phyloP scores from a whole-genome alignment of 2,113 vertebrate genomes.

The Trematocara variabile region DNA sequence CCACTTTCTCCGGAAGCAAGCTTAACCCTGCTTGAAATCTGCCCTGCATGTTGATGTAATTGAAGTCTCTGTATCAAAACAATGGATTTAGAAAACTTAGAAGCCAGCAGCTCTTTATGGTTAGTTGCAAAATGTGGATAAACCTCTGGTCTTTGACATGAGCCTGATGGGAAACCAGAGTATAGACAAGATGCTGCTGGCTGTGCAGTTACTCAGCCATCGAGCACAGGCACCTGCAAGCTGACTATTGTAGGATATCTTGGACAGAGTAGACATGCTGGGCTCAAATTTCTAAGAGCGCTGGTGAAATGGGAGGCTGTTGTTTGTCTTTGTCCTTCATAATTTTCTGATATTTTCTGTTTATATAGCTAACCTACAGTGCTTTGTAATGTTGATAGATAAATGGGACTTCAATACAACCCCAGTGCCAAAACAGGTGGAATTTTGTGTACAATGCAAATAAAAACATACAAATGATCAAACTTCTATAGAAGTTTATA shows the following conservation, averaged over 20 bases:
- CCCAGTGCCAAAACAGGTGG: rapidly evolving
- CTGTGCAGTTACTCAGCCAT: neutral
- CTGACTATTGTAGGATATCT: neutral
- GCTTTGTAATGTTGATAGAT: neutral
- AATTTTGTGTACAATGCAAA: neutral
- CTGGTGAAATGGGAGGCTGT: neutral
- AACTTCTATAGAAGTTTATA: neutral
- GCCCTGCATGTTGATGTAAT: neutral
- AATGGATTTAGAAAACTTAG: neutral
- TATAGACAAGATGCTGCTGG: neutral
- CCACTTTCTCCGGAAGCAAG: neutral
- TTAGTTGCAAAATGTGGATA: neutral
- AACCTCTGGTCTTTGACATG: neutral
- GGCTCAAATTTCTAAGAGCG: neutral
- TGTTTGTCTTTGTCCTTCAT: neutral
- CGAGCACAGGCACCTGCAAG: neutral
- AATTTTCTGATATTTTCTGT: neutral
- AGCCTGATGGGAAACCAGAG: neutral
- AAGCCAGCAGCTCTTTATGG: neutral
- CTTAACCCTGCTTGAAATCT: neutral
- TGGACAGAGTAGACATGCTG: neutral
- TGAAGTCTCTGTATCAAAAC: neutral
- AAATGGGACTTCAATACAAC: neutral
- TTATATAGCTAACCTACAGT: neutral
- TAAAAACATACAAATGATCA: neutral